Base-by-base conservation (phyloP, 2,888 invertebrate genomes). In the Dryobota labecula region DNA sequence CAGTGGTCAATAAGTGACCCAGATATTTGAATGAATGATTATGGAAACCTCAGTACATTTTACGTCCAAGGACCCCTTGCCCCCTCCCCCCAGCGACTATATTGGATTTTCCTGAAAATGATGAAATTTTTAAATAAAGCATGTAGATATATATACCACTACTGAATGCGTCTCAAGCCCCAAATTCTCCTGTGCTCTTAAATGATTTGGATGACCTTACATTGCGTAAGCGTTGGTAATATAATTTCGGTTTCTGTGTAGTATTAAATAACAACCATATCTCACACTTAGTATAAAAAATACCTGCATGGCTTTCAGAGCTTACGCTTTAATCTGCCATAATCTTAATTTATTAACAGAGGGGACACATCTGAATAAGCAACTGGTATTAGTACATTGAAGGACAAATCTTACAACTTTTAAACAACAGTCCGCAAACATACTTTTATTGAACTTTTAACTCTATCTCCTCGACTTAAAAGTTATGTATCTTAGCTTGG, bases 281-380 rank as follows among this genome's bases (percentile, higher is more conserved):
- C 71, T 82, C 73, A 81, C 80, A 83, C 69, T 76, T 61, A 58
- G 20, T 61, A 54, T 74, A 66, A 80, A 45, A 78, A 79, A 84
- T 82, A 77, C 69, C 71, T 77, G 53, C 63, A 79, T 63, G 70
- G 72, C 76, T 83, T 87, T 81, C 81, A 84, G 86, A 89, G 84
- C 85, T 88, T 86, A 87, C 80, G 84, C 77, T 85, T 89, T 89
- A 91, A 93, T 91, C 90, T 82, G 54, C 74, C 78, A 83, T 92
- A 93, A 92, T 91, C 91, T 85, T 92, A 90, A 94, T 93, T 93
- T 94, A 93, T 91, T 87, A 87, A 86, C 85, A 76, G 76, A 88
- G 88, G 91, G 91, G 90, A 86, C 85, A 91, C 90, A 91, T 90
- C 90, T 92, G 92, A 90, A 92, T 91, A 91, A 90, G 91, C 92